Evolutionary conservation across 2,113 vertebrate genomes (phyloP).

Genomic region (Collichthys lucidus): DNA sequence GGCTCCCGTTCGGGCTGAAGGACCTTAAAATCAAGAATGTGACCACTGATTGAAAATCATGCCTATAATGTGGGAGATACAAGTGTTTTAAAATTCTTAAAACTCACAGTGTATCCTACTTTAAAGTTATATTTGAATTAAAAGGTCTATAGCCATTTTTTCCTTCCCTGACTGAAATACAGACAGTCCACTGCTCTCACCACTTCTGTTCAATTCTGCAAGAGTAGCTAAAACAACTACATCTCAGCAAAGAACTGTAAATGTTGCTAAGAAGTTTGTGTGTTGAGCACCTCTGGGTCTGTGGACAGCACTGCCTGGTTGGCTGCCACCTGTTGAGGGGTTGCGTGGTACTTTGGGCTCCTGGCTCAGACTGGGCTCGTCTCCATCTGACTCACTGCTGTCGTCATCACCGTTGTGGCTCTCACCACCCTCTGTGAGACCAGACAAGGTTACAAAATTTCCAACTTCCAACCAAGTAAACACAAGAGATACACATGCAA

Average conservation of each 20-base stretch:
- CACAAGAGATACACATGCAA: not conserved
- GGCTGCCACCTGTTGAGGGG: slow-evolving; percentile 74
- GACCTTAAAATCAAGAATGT: slow-evolving; percentile 35
- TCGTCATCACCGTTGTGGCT: slow-evolving; percentile 89
- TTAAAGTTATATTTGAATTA: not conserved
- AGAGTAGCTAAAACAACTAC: not conserved
- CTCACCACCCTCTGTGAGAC: slow-evolving; percentile 84
- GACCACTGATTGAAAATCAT: not conserved
- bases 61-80: not conserved
- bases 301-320: slow-evolving; percentile 86
- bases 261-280: not conserved
- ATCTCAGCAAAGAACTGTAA: not conserved
- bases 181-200: not conserved
- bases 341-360: slow-evolving; percentile 81
- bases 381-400: slow-evolving; percentile 96
- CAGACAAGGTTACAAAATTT: not conserved
- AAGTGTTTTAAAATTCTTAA: not conserved
- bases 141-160: not conserved
- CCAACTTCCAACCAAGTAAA: not conserved
- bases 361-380: slow-evolving; percentile 87
- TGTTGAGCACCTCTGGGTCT: slow-evolving; percentile 82
- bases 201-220: not conserved
- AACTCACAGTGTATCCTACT: not conserved
- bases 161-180: not conserved
- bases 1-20: slow-evolving; percentile 78